phyloP scores from a whole-genome alignment of 2,888 invertebrate genomes.

The Odiellus spinosus region DNA sequence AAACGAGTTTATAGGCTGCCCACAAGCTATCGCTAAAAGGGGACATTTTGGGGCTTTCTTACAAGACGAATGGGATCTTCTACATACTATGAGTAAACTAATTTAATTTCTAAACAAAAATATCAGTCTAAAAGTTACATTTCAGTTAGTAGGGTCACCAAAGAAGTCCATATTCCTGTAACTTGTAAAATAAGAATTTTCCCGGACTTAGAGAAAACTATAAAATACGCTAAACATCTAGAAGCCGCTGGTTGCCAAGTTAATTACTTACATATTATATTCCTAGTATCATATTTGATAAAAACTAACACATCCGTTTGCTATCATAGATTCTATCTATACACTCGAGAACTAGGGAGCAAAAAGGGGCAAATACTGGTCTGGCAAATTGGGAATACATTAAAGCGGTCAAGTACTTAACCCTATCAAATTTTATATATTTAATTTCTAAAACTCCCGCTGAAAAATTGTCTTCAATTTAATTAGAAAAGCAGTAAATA shows the following conservation, averaged over 20 bases:
- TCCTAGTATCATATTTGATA: neutral
- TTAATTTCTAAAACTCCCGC: neutral
- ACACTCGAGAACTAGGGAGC: conserved; percentile 87
- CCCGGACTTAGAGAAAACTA: conserved; percentile 63
- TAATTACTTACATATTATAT: conserved; percentile 2
- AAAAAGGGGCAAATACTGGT: conserved; percentile 90
- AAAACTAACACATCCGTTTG: neutral
- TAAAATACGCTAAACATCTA: conserved; percentile 83
- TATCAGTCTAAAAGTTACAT: neutral
- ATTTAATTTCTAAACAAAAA: neutral
- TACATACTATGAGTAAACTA: conserved; percentile 56
- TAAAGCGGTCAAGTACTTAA: conserved; percentile 59
- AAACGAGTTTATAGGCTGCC: conserved; percentile 60
- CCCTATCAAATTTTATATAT: conserved; percentile 9
- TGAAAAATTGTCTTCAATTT: no score
- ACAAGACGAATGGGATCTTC: conserved; percentile 84
- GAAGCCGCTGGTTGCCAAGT: conserved; percentile 70
- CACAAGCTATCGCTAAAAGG: conserved; percentile 88
- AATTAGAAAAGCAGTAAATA: conserved; percentile 56
- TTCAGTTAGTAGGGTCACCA: conserved; percentile 48
- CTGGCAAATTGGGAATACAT: conserved; percentile 88
- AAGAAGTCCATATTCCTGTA: conserved; percentile 65
- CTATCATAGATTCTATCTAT: conserved; percentile 60
- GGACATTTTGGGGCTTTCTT: conserved; percentile 93
- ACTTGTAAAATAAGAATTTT: conserved; percentile 92